Percentiles rank a stretch among this genome's conserved stretches.
Conservation (phyloP, 1,140 invertebrate genomes). For the Lepidurus apus region DNA sequence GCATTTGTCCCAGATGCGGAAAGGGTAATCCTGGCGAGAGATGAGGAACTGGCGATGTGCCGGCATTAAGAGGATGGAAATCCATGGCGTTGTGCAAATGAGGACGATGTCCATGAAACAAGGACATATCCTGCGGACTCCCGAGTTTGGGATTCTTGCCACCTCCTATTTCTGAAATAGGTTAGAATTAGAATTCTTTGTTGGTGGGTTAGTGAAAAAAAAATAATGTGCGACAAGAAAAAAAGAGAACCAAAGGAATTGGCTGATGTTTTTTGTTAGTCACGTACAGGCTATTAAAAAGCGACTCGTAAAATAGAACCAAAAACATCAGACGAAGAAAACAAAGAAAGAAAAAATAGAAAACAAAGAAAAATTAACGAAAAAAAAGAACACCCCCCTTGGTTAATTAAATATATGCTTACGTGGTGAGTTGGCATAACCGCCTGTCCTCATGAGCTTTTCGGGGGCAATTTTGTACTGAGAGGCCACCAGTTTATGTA, state of each 20-base stretch:
- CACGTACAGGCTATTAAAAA: too few species aligned
- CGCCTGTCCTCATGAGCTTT: constrained; percentile 88
- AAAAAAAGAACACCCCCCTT: background rate
- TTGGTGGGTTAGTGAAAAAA: background rate
- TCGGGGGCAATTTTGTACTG: constrained; percentile 97
- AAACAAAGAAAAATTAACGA: background rate
- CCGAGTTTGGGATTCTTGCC: constrained; percentile 1
- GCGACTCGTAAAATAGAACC: background rate
- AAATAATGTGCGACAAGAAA: too few species aligned
- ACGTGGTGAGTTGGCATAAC: constrained; percentile 78
- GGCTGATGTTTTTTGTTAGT: too few species aligned
- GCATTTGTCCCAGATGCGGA: constrained; percentile 13
- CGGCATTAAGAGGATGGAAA: background rate
- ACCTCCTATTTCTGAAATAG: constrained; percentile 10
- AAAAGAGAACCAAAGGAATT: background rate
- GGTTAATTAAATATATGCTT: constrained; percentile 38
- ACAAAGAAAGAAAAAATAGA: too few species aligned
- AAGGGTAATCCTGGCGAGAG: constrained; percentile 5
- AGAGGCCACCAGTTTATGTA: constrained; percentile 90
- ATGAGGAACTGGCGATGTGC: constrained; percentile 12
- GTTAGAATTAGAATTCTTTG: constrained; percentile 11
- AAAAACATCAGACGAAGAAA: background rate
- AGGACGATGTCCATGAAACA: constrained; percentile 21
- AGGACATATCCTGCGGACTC: constrained; percentile 17
- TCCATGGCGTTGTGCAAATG: constrained; percentile 21